phyloP scores from a whole-genome alignment of 2,888 invertebrate genomes.

The Torymus auratus region DNA sequence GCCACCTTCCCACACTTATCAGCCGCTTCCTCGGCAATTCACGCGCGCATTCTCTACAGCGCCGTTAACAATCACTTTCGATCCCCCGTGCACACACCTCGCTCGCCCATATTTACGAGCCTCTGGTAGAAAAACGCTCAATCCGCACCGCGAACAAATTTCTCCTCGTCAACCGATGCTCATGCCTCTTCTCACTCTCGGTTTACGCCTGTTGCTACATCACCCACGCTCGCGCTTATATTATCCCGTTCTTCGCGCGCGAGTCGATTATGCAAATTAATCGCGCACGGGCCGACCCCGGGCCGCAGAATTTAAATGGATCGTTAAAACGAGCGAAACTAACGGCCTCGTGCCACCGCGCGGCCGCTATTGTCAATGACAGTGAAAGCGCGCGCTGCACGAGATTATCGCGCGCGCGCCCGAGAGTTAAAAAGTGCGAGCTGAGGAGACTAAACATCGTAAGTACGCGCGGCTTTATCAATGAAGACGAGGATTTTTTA shows the following conservation, averaged over 20 bases:
- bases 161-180: neutral
- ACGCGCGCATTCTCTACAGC: no score
- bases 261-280: slow-evolving; percentile 49
- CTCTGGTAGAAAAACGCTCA: neutral
- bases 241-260: neutral
- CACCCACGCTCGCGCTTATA: no score
- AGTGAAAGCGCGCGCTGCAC: slow-evolving; percentile 43
- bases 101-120: no score
- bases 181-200: no score
- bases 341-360: slow-evolving; percentile 31
- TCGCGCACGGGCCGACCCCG: neutral
- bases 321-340: slow-evolving; percentile 28
- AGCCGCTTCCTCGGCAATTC: no score
- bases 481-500: neutral
- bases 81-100: no score
- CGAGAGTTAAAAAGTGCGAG: neutral
- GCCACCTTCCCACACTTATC: no score
- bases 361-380: slow-evolving; percentile 53
- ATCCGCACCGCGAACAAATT: neutral
- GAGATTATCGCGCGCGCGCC: slow-evolving; percentile 9
- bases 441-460: slow-evolving; percentile 24
- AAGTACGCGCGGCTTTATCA: neutral
- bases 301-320: slow-evolving; percentile 21
- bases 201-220: no score
- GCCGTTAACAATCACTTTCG: no score